Conservation (phyloP, 2,888 invertebrate species). For the Polia nebulosa region DNA sequence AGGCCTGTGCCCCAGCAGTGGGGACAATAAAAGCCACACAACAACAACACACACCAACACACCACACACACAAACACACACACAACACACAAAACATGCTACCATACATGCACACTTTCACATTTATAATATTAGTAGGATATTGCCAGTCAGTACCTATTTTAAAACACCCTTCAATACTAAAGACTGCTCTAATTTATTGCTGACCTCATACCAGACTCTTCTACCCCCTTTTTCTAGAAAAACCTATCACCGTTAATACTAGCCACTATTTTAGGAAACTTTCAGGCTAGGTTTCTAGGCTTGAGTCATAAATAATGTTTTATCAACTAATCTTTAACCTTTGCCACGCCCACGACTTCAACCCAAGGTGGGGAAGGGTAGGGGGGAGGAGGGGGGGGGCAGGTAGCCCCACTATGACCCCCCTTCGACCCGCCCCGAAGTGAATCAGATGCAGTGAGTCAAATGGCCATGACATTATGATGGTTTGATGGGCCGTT, state of each 20-base stretch:
- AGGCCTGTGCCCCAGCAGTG: no score
- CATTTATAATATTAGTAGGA: no score
- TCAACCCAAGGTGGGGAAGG: background rate
- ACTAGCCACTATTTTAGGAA: conserved; percentile 1
- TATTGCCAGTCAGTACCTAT: no score
- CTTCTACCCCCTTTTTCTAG: background rate
- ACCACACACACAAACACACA: no score
- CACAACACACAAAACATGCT: no score
- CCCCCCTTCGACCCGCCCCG: background rate
- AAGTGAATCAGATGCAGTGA: conserved; percentile 49
- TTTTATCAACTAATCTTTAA: conserved; percentile 42
- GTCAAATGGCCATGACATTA: conserved; percentile 55
- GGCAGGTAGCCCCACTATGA: background rate
- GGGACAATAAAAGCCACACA: no score
- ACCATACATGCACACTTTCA: no score
- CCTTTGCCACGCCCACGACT: conserved; percentile 29
- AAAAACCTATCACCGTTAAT: background rate
- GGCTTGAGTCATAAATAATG: conserved; percentile 22
- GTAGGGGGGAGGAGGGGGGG: background rate
- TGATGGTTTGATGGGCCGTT: background rate
- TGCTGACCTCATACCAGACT: background rate
- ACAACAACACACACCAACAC: no score
- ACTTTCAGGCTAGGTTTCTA: background rate
- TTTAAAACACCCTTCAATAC: no score
- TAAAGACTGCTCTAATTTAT: background rate